These are phyloP conservation scores for Mesocentrotus franciscanus DNA, from an alignment of 53 echinoderm and acorn worm genomes.

Conservation along the genomic window DNA sequence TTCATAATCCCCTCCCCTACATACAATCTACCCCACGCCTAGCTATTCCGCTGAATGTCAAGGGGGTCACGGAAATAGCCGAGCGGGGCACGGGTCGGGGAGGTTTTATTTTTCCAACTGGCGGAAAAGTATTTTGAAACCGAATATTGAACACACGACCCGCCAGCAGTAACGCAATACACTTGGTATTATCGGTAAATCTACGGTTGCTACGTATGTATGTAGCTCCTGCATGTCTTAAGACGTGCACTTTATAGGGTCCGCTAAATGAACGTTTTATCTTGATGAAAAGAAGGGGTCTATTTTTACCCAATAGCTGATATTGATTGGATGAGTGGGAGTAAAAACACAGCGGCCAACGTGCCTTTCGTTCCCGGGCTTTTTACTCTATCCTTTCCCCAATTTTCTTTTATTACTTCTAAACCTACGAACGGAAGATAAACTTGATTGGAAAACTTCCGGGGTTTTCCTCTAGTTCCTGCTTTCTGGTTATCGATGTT, in stretches of 20 bases:
- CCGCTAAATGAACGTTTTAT: constrained; percentile 2
- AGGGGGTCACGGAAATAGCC: background rate
- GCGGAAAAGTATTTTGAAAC: constrained; percentile 47
- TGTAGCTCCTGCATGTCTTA: background rate
- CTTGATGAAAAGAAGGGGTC: background rate
- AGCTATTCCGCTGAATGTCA: constrained; percentile 30
- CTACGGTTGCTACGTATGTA: background rate
- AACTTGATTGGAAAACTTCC: background rate
- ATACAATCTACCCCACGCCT: background rate
- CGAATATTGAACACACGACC: constrained; percentile 29
- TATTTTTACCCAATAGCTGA: background rate
- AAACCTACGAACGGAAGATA: background rate
- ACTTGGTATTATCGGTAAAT: constrained; percentile 27
- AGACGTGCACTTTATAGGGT: constrained; percentile 2
- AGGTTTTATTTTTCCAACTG: constrained; percentile 43
- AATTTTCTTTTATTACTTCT: background rate
- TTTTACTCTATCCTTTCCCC: background rate
- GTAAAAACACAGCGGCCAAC: background rate
- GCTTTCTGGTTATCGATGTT: background rate
- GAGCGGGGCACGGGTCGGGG: background rate
- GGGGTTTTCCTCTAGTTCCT: background rate
- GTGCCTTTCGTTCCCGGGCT: background rate
- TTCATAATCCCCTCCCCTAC: background rate
- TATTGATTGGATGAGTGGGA: background rate
- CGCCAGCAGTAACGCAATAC: constrained; percentile 27